These are phyloP conservation scores for Anhinga anhinga DNA, from an alignment of 2,113 vertebrate genomes.

Conservation along the genomic window DNA sequence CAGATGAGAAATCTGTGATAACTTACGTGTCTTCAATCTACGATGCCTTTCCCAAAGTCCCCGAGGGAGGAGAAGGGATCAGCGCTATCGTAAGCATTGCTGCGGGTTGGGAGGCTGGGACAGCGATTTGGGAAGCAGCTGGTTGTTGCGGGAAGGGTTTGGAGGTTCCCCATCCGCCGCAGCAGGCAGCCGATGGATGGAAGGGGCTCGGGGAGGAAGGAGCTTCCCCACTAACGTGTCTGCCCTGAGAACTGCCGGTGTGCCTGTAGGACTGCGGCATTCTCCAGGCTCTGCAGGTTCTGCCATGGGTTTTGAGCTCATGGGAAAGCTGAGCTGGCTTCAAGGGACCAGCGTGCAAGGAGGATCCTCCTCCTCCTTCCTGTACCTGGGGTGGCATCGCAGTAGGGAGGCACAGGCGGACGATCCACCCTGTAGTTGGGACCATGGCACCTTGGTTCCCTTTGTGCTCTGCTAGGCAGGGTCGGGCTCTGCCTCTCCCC, in stretches of 20 bases:
- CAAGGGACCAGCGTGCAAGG: neutral
- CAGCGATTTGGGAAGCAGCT: accelerated
- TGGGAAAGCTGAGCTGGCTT: neutral
- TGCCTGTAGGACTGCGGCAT: accelerated
- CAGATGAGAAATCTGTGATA: conserved; percentile 98
- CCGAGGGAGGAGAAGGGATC: conserved; percentile 95
- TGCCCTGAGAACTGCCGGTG: neutral
- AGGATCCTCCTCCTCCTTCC: neutral
- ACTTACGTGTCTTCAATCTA: conserved; percentile 99
- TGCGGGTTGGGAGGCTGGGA: neutral
- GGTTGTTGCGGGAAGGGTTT: neutral
- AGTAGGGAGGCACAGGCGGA: neutral
- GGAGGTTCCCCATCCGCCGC: neutral
- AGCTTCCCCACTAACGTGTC: accelerated
- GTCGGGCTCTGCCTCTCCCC: neutral
- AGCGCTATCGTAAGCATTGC: conserved; percentile 80
- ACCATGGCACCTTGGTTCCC: neutral
- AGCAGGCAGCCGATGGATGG: neutral
- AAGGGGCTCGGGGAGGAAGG: neutral
- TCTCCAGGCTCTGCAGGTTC: neutral
- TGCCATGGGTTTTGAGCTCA: neutral
- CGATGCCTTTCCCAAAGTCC: conserved; percentile 98
- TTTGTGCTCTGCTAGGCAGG: neutral
- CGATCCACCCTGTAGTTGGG: neutral
- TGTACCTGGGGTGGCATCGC: neutral